Base-by-base conservation (phyloP, 2,888 invertebrate species). In the Eremobia ochroleuca region DNA sequence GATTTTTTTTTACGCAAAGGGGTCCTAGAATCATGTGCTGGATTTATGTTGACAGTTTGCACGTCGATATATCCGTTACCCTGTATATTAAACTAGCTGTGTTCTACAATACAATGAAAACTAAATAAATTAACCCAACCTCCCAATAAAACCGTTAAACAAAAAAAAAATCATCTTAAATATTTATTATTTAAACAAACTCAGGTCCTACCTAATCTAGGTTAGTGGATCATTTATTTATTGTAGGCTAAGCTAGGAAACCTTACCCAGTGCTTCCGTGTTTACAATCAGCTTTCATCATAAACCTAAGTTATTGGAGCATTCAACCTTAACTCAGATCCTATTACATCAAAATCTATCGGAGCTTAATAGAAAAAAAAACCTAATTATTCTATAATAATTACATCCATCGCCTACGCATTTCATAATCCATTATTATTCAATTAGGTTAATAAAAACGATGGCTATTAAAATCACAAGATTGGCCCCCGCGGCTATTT, bases 401-500 rank as follows among this genome's bases (percentile, higher is more conserved):
- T 70, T 73, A 85, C 58, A 15, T 25, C 55, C 37, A 58, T 40
- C 79, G 28, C 55, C 62, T 6, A 66, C 74, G 40, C 59, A 52
- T 83, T 76, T 77, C 69, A 68, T 64, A 43, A 61, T 74, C 46
- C 18, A 74, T 77, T 73, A 80, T 62, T 49, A 84, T 25, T 61
- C 59, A 80, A 84, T 76, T 46, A 64, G 58, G 65, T 74, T 62
- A 65, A 76, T n/a, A 73, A 76, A 85, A 65, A 55, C 52, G 61
- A 70, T 62, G n/a, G 37, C 59, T 66, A 70, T 70, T 73, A 77
- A 76, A 79, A 59, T 55, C 61, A 61, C 73, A 67, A 68, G 75
- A 77, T 67, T 77, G 66, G 59, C 59, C 76, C 86, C 85, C 55
- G 28, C 64, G 79, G 84, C 75, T 25, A 61, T 79, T 80, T 86